Base-by-base conservation (phyloP, 1,140 invertebrate genomes). In the Camponotus floridanus region DNA sequence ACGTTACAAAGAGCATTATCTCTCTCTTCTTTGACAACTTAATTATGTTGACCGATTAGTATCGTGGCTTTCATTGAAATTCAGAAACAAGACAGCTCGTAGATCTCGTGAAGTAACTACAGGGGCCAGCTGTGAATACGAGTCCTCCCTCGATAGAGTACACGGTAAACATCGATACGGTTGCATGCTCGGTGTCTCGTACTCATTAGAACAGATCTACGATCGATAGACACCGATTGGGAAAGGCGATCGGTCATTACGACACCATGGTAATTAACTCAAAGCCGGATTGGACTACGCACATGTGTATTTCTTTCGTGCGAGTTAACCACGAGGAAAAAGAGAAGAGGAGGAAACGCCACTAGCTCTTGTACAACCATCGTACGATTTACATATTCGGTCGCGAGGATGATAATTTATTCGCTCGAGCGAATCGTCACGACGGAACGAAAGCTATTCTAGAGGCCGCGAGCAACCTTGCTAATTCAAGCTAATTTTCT, bases 261-360 rank as follows among this genome's bases (percentile, higher is more conserved):
- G 74, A 89, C 87, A 91, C 81, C 64, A 65, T 18, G 79, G n/a
- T 87, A 91, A 91, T 91, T 91, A 90, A 87, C 83, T 89, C 62
- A 13, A 68, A 67, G 74, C 71, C 45, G 71, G 73, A 80, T 78
- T 85, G 48, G 70, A 91, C 65, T 64, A 81, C 76, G 86, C 80
- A 59, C 55, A 61, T 68, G n/a, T 31, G 11, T 67, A 57, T n/a
- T 36, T 3, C 26, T 78, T 55, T 13, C 11, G 11, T 26, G 26
- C 4, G 45, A 76, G 74, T 45, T 51, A 42, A 68, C 33, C 39
- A n/a, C 64, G 36, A 9, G 6, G 39, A 57, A 36, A 48, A 65
- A 57, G 55, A 55, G 26, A 70, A 57, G 57, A 76, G 45, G 55
- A 74, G 71, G 73, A 86, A 76, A 78, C 62, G 67, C 59, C 45